A percentile compares a stretch with the other conserved stretches of the same genome.
These are phyloP conservation scores for Pachypanchax playfairii DNA, from an alignment of 2,113 vertebrate genomes.

Conservation along the genomic window DNA sequence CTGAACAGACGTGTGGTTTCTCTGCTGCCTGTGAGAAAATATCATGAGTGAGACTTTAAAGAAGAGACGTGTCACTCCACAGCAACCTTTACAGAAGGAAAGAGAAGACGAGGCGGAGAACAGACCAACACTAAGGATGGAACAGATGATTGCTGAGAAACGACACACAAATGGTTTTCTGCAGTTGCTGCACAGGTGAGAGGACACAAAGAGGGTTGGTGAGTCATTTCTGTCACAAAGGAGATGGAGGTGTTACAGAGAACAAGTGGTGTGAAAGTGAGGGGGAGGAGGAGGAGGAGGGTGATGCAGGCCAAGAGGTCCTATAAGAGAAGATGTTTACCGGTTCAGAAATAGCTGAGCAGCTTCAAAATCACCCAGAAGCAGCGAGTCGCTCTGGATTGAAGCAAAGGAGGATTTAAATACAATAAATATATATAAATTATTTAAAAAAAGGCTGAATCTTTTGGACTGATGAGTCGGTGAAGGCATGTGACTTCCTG, in stretches of 20 bases:
- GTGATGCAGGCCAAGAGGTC: slow-evolving; percentile 46
- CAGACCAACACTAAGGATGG: background rate
- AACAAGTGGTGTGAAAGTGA: slow-evolving; percentile 13
- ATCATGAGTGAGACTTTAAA: background rate
- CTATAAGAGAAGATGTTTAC: slow-evolving; percentile 73
- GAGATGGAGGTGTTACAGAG: slow-evolving; percentile 44
- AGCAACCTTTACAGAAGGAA: slow-evolving; percentile 32
- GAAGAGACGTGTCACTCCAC: slow-evolving; percentile 12
- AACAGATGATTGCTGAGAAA: background rate
- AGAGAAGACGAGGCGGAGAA: background rate
- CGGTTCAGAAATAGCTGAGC: slow-evolving; percentile 76
- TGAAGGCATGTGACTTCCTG: too few species aligned
- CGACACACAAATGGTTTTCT: slow-evolving; percentile 16
- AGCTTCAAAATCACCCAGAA: slow-evolving; percentile 79
- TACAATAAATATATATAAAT: too few species aligned
- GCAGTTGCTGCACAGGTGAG: slow-evolving; percentile 10
- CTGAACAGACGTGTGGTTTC: too few species aligned
- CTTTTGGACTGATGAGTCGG: background rate
- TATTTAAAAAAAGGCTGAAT: slow-evolving; percentile 26
- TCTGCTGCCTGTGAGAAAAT: slow-evolving; percentile 15
- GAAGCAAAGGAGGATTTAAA: slow-evolving; percentile 53
- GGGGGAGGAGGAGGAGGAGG: slow-evolving; percentile 10
- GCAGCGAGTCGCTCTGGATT: slow-evolving; percentile 79
- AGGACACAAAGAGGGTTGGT: slow-evolving; percentile 16
- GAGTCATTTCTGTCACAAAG: slow-evolving; percentile 31